These are phyloP conservation scores for Tychaedon coryphoeus DNA, from an alignment of 2,113 vertebrate genomes.

Conservation along the genomic window DNA sequence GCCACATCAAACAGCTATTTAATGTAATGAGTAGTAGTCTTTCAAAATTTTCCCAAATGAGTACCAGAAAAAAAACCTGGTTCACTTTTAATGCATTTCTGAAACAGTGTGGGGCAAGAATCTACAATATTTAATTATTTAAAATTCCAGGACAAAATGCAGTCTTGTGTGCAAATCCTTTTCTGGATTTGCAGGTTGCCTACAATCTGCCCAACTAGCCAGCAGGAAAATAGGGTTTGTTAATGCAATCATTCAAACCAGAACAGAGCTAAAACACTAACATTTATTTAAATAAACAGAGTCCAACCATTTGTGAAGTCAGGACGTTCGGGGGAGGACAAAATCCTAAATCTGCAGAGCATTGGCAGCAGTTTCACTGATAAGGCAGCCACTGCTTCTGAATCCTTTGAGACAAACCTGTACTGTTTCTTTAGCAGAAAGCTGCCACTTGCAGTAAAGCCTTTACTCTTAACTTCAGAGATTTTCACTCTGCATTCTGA, in stretches of 20 bases:
- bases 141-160: not conserved
- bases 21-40: not conserved
- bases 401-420: not conserved
- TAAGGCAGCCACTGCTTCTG: not conserved
- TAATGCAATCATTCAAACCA: not conserved
- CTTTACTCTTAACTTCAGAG: not conserved
- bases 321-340: accelerated
- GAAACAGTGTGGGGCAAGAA: not conserved
- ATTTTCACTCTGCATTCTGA: not conserved
- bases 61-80: not conserved
- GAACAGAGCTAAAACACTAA: not conserved
- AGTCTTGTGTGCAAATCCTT: not conserved
- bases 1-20: not conserved
- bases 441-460: not conserved
- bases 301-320: not conserved
- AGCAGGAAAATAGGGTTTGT: not conserved
- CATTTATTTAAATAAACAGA: not conserved
- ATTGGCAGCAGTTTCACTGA: not conserved
- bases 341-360: not conserved
- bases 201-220: not conserved
- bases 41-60: not conserved
- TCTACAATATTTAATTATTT: not conserved
- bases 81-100: not conserved
- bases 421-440: not conserved
- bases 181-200: not conserved